Conservation (phyloP, 2,888 invertebrate genomes). For the Melipona bicolor region DNA sequence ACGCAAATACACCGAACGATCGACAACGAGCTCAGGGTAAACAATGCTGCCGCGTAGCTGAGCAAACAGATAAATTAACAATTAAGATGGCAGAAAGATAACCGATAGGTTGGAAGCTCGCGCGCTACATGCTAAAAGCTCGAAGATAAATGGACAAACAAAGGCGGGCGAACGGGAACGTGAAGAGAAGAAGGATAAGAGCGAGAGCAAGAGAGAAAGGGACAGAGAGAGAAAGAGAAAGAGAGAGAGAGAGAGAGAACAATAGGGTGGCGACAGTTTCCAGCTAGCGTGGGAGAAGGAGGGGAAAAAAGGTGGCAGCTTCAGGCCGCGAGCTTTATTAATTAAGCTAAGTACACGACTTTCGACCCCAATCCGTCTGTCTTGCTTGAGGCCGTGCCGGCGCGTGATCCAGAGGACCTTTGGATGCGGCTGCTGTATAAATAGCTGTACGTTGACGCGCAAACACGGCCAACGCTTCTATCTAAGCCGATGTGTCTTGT, state of each 20-base stretch:
- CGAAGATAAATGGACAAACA: conserved; percentile 54
- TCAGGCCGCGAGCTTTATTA: conserved; percentile 56
- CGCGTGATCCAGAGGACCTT: conserved; percentile 44
- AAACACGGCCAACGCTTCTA: background rate
- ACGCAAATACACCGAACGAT: background rate
- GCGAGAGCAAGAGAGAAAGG: background rate
- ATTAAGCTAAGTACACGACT: conserved; percentile 68
- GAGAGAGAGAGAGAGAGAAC: conserved; percentile 10
- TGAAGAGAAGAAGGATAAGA: background rate
- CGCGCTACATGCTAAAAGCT: conserved; percentile 1
- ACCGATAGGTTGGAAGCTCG: background rate
- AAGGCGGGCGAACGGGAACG: conserved; percentile 26
- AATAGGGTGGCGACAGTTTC: conserved; percentile 37
- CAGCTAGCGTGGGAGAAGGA: background rate
- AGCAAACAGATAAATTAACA: conserved; percentile 17
- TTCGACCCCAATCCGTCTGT: conserved; percentile 61
- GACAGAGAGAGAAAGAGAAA: background rate
- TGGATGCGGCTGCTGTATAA: conserved; percentile 42
- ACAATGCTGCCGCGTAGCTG: background rate
- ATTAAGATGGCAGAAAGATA: conserved; percentile 15
- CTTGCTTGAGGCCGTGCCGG: conserved; percentile 37
- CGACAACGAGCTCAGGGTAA: background rate
- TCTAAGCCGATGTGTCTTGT: background rate
- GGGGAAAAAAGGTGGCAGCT: conserved; percentile 19
- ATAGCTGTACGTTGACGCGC: conserved; percentile 22